Evolutionary conservation across 2,888 invertebrate species (phyloP), one percentile per base, ranked within the genome.

Genomic region (Eurois occulta): DNA sequence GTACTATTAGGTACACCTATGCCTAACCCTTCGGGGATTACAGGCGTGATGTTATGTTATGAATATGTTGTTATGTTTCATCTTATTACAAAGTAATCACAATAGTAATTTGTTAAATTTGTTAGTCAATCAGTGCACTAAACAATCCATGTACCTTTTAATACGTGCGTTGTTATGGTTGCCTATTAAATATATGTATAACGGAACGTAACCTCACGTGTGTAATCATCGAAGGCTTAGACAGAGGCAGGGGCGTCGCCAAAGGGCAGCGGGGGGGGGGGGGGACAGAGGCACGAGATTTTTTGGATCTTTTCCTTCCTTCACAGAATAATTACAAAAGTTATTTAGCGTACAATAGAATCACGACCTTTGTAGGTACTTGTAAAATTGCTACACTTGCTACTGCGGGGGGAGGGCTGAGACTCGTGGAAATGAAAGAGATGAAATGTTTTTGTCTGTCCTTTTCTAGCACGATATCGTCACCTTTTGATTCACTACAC

Each of bases 91-190:
- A 32, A 62, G 10, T 62, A 32, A 62, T 4, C 48, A 7, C 7
- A 70, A 41, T 28, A 21, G 65, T n/a, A 18, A 43, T 32, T 32
- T 64, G 10, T 16, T 65, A 32, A 65, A 16, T 43, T 43, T n/a
- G 28, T 32, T 18, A 43, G 11, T 43, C 11, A 66, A 21, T 58
- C 28, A 55, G 32, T 62, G 8, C n/a, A 52, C 32, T 32, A 66
- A 11, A 48, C 32, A 41, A 41, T 41, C 1, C 41, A 52, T 52
- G 48, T 67, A 35, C 41, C n/a, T 67, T 60, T 77, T 41, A 77
- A 32, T 77, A 66, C 32, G 58, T 67, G 66, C 58, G n/a, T 65
- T 76, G 24, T 48, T 24, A 43, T 18, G 18, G 28, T 21, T 43
- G 11, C 28, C n/a, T 16, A 65, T 7, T 64, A 38, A 38, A 8